Base-by-base conservation (phyloP, 2,113 vertebrate species). In the Microcebus ravelobensis region DNA sequence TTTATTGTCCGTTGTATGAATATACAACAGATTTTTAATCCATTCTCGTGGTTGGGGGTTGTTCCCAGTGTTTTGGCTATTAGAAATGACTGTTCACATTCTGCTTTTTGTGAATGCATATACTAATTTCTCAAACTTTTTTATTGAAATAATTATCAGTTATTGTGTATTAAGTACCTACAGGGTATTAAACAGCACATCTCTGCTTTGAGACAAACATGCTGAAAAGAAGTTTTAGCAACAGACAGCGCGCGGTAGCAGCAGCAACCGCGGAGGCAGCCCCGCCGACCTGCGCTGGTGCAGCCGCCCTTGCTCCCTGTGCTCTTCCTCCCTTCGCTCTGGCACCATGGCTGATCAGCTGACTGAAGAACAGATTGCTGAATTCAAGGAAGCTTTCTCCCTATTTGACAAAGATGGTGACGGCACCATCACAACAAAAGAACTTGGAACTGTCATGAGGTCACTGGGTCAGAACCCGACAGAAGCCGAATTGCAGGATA, bases 171-270 rank as follows among this genome's bases (percentile, higher is more conserved):
- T 90, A 77, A 92, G 27, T 63, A 50, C 29, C 65, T 89, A 42
- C 4, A 36, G 14, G 42, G 2, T 83, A 82, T 93, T 76, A 93
- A 84, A 14, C 2, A 73, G n/a, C 65, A 96, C 14, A 45, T 93
- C 29, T 92, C 34, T 84, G 23, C 63, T 74, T 94, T 94, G 50
- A 95, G 70, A 84, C 36, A 94, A 74, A 92, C 89, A 82, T 20
- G 42, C 36, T 86, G 61, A 94, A 74, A 89, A 92, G 50, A 91
- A 68, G n/a, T 76, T 92, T 96, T 59, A 90, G 73, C n/a, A 82
- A 71, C 29, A 67, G 42, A 42, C 42, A 42, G 42, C 42, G 5
- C 5, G 42, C 1, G 42, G 5, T 42, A 42, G 42, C 42, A 42
- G 5, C 42, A 42, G 42, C 42, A 42, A 42, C 42, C 5, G 42